phyloP scores from a whole-genome alignment of 2,113 vertebrate genomes.

The Dasyornis broadbenti region DNA sequence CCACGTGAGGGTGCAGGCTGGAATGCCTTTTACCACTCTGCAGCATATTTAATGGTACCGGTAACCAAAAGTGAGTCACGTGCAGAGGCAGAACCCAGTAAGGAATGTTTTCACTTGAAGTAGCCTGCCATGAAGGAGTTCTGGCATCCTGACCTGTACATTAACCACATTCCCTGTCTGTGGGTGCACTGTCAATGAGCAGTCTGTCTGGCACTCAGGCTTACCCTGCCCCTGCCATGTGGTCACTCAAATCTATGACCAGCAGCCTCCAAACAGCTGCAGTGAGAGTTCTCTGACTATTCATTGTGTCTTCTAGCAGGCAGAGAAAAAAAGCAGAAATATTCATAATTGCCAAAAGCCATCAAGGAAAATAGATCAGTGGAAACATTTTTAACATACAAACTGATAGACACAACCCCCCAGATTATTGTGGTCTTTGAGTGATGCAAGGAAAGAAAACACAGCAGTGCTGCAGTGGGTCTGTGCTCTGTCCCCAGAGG shows the following conservation, averaged over 20 bases:
- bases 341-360: neutral
- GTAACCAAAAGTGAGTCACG: neutral
- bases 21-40: neutral
- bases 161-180: neutral
- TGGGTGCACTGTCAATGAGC: neutral
- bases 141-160: neutral
- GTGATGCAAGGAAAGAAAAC: neutral
- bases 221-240: neutral
- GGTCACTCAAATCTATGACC: neutral
- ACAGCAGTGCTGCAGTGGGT: neutral
- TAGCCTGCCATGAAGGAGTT: neutral
- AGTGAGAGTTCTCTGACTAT: neutral
- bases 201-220: neutral
- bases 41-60: neutral
- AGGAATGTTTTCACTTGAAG: neutral
- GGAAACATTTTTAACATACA: neutral
- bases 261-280: neutral
- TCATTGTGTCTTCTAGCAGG: neutral
- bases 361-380: neutral
- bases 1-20: neutral
- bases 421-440: neutral
- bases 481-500: neutral
- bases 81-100: neutral
- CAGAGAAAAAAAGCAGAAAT: neutral
- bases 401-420: neutral